A percentile compares a stretch with the other conserved stretches of the same genome.
Conservation (phyloP, 2,888 invertebrate genomes). For the Melikaiella ostensackeni region DNA sequence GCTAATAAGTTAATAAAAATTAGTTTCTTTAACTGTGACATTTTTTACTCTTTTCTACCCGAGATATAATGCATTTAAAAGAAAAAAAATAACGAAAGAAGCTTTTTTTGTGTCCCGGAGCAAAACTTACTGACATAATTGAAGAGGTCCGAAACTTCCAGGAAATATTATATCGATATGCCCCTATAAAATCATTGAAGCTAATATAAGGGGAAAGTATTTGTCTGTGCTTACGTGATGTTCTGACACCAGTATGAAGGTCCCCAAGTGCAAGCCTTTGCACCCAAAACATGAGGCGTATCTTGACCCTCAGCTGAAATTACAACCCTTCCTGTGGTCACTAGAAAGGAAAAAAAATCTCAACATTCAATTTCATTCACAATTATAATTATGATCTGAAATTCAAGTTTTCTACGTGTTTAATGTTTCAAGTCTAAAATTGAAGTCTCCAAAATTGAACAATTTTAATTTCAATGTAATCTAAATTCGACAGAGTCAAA, state of each 20-base stretch:
- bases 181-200: neutral
- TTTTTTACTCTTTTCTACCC: no score
- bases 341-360: conserved; percentile 54
- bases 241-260: conserved; percentile 88
- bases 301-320: conserved; percentile 56
- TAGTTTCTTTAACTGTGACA: no score
- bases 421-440: no score
- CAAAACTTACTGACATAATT: neutral
- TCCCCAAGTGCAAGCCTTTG: conserved; percentile 86
- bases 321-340: conserved; percentile 64
- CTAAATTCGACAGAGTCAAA: no score
- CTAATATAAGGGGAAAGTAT: neutral
- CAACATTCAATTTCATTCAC: no score
- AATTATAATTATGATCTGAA: no score
- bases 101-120: neutral
- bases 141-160: neutral
- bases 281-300: conserved; percentile 75
- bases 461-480: no score
- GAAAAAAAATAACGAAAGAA: neutral
- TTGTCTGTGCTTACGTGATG: conserved; percentile 77
- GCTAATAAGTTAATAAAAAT: no score
- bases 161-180: neutral
- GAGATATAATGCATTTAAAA: no score
- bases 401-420: no score
- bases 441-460: no score